Conservation (phyloP, 2,113 vertebrate species). For the Paralichthys olivaceus region DNA sequence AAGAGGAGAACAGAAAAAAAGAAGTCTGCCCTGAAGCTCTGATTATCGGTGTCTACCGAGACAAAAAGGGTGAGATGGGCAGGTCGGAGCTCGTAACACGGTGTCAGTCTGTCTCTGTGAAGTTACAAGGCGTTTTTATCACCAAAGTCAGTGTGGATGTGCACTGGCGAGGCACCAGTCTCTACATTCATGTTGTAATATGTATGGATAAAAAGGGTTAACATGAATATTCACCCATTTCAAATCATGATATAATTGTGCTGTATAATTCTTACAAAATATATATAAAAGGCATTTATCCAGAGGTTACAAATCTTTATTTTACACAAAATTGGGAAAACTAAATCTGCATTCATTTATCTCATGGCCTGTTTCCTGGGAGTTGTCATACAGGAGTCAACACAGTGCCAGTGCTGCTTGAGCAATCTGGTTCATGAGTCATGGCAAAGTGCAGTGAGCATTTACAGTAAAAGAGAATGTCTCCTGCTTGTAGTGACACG, state of each 20-base stretch:
- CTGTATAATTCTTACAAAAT: conserved; percentile 45
- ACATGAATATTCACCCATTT: conserved; percentile 64
- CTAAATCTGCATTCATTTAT: conserved; percentile 10
- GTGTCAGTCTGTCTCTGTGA: conserved; percentile 55
- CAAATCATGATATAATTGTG: conserved; percentile 62
- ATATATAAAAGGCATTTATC: conserved; percentile 58
- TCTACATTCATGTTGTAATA: conserved; percentile 41
- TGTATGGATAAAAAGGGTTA: conserved; percentile 65
- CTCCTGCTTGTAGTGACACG: conserved; percentile 41
- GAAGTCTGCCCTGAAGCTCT: conserved; percentile 49
- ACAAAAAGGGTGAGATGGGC: conserved; percentile 35
- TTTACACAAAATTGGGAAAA: conserved; percentile 50
- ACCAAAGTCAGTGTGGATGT: conserved; percentile 67
- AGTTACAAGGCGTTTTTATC: conserved; percentile 61
- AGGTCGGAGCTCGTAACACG: conserved; percentile 58
- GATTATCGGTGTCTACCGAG: conserved; percentile 51
- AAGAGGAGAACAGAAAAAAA: conserved; percentile 22
- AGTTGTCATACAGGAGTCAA: neutral
- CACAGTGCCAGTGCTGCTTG: conserved; percentile 30
- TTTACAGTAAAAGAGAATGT: conserved; percentile 42
- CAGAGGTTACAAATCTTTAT: conserved; percentile 57
- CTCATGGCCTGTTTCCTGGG: neutral
- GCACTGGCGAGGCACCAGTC: conserved; percentile 28
- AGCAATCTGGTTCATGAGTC: conserved; percentile 29
- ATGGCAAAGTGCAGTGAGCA: conserved; percentile 31